A percentile compares a stretch with the other conserved stretches of the same genome.
phyloP scores from a whole-genome alignment of 2,888 invertebrate species.

The Diarsia brunnea region DNA sequence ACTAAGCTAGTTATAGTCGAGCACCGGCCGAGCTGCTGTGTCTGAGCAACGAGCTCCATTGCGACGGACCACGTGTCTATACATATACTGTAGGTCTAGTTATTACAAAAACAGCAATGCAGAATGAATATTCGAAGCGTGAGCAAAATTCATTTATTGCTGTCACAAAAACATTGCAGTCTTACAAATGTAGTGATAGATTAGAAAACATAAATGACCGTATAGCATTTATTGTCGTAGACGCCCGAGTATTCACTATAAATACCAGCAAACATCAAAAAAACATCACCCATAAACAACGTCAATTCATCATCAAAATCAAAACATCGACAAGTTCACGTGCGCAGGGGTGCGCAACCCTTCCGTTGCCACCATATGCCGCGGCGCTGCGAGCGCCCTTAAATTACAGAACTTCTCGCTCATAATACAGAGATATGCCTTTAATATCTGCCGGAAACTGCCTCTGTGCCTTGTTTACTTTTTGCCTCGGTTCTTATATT shows the following conservation, averaged over 20 bases:
- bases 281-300: slow-evolving; percentile 18
- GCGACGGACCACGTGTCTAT: too few species aligned
- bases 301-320: slow-evolving; percentile 52
- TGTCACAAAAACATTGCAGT: background rate
- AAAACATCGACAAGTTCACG: slow-evolving; percentile 61
- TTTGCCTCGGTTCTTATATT: slow-evolving; percentile 88
- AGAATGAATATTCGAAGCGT: too few species aligned
- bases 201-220: background rate
- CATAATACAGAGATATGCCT: slow-evolving; percentile 91
- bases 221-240: background rate
- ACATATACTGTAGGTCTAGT: too few species aligned
- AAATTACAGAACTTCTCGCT: slow-evolving; percentile 90
- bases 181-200: background rate
- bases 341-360: slow-evolving; percentile 74
- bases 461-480: slow-evolving; percentile 86
- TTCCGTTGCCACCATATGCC: slow-evolving; percentile 87
- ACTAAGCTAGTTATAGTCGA: slow-evolving; percentile 85
- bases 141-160: too few species aligned
- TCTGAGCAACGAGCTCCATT: slow-evolving; percentile 85
- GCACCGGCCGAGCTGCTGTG: slow-evolving; percentile 80
- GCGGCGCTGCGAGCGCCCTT: slow-evolving; percentile 84
- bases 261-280: background rate
- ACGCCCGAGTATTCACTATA: slow-evolving; percentile 26
- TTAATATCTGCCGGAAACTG: slow-evolving; percentile 90
- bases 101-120: too few species aligned